Evolutionary conservation across 2,797 vertebrate genomes (phyloP).

Genomic region (Scarus forsteni): DNA sequence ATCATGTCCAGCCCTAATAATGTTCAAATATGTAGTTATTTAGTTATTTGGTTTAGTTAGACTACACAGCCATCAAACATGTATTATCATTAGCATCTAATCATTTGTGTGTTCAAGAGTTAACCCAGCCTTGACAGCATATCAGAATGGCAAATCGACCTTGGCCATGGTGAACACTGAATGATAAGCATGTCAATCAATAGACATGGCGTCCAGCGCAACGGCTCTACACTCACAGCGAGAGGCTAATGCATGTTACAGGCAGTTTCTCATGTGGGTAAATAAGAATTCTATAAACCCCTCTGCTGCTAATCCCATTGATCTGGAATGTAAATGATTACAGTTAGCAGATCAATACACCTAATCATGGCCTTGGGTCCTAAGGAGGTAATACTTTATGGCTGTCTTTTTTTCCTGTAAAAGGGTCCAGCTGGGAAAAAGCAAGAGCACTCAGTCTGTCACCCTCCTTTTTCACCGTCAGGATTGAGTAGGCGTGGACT

Average conservation of each 20-base stretch:
- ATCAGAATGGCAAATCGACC: background rate
- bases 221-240: conserved; percentile 16
- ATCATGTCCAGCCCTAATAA: no score
- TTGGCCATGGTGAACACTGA: background rate
- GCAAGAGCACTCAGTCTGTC: conserved; percentile 24
- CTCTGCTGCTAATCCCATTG: conserved; percentile 44
- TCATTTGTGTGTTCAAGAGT: background rate
- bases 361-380: conserved; percentile 56
- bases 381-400: conserved; percentile 61
- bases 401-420: conserved; percentile 14
- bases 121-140: background rate
- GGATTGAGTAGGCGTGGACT: conserved; percentile 44
- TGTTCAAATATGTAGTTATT: no score
- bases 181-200: conserved; percentile 1
- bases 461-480: conserved; percentile 23
- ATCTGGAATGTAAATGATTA: conserved; percentile 48
- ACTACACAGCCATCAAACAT: no score
- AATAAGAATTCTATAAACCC: conserved; percentile 32
- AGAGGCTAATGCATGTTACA: conserved; percentile 19
- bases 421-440: conserved; percentile 20
- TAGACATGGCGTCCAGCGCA: background rate
- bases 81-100: background rate
- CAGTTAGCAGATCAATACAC: conserved; percentile 50
- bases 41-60: no score
- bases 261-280: conserved; percentile 30